Percentiles rank a stretch among this genome's conserved stretches.
Evolutionary conservation across 2,113 vertebrate species (phyloP).

Genomic region (Himantopus leucocephalus): DNA sequence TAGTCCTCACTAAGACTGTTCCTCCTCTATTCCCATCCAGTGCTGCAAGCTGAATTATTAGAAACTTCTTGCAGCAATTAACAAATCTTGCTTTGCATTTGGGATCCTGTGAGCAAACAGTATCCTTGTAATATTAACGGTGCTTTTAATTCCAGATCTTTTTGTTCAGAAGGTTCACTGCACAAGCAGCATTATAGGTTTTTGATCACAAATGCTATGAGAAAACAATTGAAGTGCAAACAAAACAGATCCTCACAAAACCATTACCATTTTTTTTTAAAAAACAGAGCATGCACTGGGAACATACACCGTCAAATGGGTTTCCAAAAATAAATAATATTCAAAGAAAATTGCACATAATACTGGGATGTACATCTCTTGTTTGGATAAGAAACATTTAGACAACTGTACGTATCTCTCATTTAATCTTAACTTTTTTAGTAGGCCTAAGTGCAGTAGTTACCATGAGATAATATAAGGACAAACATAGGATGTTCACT

Average conservation of each 20-base stretch:
- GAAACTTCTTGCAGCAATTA: background rate
- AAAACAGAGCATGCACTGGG: background rate
- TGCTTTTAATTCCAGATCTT: background rate
- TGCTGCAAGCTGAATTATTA: background rate
- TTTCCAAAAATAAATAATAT: background rate
- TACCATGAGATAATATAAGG: background rate
- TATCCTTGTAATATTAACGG: background rate
- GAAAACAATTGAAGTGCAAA: background rate
- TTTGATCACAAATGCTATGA: background rate
- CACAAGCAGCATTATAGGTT: background rate
- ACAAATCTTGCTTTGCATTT: background rate
- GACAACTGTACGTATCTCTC: background rate
- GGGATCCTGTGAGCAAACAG: background rate
- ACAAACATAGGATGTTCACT: background rate
- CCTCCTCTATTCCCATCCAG: background rate
- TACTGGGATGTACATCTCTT: background rate
- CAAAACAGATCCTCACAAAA: background rate
- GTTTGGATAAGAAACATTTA: background rate
- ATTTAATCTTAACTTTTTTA: background rate
- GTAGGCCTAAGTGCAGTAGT: background rate
- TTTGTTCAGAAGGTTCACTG: background rate
- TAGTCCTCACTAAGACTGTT: background rate
- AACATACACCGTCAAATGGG: background rate
- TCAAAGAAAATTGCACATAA: background rate
- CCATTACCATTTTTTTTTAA: background rate